phyloP scores from a whole-genome alignment of 2,797 vertebrate genomes.

The Crenuchus spilurus region DNA sequence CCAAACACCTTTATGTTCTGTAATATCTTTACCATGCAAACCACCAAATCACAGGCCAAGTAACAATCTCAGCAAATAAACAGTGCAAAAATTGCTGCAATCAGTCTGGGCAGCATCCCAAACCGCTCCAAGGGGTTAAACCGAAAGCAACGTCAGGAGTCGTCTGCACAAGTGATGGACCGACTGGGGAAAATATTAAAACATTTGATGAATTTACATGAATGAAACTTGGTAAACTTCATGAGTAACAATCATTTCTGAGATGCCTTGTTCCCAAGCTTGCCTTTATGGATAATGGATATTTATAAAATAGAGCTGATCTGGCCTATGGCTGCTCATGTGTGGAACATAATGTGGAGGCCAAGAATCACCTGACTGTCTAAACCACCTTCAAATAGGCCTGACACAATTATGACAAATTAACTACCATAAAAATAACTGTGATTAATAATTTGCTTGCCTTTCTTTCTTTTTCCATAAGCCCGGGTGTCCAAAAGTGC shows the following conservation, averaged over 20 bases:
- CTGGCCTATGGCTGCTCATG: slow-evolving; percentile 11
- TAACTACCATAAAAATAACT: no score
- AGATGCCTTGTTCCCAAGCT: neutral
- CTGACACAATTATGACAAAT: no score
- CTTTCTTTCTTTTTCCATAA: no score
- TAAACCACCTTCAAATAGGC: no score
- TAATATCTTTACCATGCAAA: neutral
- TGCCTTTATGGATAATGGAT: slow-evolving; percentile 6
- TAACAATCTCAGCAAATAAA: slow-evolving; percentile 27
- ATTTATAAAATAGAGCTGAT: slow-evolving; percentile 14
- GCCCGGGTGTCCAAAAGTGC: no score
- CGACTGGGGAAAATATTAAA: neutral
- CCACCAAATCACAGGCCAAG: slow-evolving; percentile 17
- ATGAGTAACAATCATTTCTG: slow-evolving; percentile 2
- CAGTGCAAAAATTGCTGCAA: slow-evolving; percentile 15
- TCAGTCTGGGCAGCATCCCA: slow-evolving; percentile 23
- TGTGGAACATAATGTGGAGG: slow-evolving; percentile 10
- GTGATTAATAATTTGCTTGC: no score
- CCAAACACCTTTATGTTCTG: neutral
- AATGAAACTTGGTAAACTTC: slow-evolving; percentile 7
- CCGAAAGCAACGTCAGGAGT: neutral
- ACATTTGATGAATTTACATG: slow-evolving; percentile 9
- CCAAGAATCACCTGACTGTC: no score
- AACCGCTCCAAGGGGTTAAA: slow-evolving; percentile 12
- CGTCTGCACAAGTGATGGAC: neutral